These are phyloP conservation scores for Glaucomys volans DNA, from an alignment of 2,113 vertebrate species.

Conservation along the genomic window DNA sequence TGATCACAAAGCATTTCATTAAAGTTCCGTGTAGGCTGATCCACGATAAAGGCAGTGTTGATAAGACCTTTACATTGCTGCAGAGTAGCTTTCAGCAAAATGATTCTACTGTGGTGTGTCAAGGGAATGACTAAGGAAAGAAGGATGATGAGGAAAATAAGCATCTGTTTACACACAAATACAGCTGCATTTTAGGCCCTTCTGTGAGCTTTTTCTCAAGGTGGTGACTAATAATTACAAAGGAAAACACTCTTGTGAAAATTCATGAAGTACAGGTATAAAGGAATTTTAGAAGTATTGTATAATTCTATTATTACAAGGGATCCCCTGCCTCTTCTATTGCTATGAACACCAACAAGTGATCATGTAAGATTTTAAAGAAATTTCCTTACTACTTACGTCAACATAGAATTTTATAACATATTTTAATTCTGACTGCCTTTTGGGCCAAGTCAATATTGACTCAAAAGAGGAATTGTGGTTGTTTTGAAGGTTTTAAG, in stretches of 20 bases:
- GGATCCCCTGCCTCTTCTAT: background rate
- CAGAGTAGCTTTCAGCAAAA: background rate
- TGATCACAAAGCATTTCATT: background rate
- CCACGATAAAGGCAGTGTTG: background rate
- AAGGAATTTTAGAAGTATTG: background rate
- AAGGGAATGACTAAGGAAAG: background rate
- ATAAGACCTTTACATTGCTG: background rate
- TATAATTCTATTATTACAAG: background rate
- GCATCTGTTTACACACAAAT: background rate
- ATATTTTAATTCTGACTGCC: background rate
- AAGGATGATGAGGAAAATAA: background rate
- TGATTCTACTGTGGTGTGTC: background rate
- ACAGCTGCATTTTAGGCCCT: background rate
- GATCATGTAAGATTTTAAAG: background rate
- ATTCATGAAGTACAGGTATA: background rate
- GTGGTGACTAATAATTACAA: background rate
- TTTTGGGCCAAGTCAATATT: background rate
- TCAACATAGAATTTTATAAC: background rate
- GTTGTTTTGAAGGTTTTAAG: background rate
- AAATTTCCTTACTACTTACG: background rate
- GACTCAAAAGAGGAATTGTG: background rate
- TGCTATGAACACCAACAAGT: background rate
- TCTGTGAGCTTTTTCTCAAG: background rate
- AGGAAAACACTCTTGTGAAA: background rate
- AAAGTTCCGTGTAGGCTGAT: background rate